Percentiles rank a stretch among this genome's conserved stretches.
Evolutionary conservation across 2,888 invertebrate genomes (phyloP).

Genomic region (Hemicrepidius hirtus): DNA sequence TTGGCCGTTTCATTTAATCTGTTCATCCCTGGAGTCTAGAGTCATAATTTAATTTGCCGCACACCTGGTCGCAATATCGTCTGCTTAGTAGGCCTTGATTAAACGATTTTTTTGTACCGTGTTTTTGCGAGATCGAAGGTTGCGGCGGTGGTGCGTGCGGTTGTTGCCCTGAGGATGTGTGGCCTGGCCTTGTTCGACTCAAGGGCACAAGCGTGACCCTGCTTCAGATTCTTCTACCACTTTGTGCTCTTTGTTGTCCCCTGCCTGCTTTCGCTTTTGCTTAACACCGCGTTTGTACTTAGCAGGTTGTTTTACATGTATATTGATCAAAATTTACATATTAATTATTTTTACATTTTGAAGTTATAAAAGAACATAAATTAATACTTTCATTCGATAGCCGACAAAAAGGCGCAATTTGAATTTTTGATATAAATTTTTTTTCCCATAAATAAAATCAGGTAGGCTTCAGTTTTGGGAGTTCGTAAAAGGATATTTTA

Average conservation of each 20-base stretch:
- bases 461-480: too few relatives aligned
- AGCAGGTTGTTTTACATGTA: slow-evolving; percentile 4
- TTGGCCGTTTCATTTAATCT: neutral
- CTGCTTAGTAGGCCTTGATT: slow-evolving; percentile 41
- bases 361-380: neutral
- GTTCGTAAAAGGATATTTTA: too few relatives aligned
- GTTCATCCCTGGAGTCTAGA: neutral
- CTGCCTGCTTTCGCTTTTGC: slow-evolving; percentile 12
- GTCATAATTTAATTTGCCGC: neutral
- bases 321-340: slow-evolving; percentile 21
- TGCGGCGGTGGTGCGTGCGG: slow-evolving; percentile 51
- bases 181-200: slow-evolving; percentile 58
- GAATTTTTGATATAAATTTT: too few relatives aligned
- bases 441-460: too few relatives aligned
- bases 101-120: slow-evolving; percentile 35
- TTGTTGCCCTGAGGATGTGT: slow-evolving; percentile 56
- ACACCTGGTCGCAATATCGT: neutral
- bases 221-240: slow-evolving; percentile 57
- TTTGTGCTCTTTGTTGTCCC: slow-evolving; percentile 41
- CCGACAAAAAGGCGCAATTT: too few relatives aligned
- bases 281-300: neutral
- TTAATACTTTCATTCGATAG: too few relatives aligned
- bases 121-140: slow-evolving; percentile 47
- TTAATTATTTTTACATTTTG: neutral
- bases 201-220: slow-evolving; percentile 60